These are phyloP conservation scores for Formica selysi DNA, from an alignment of 1,140 invertebrate genomes.

Conservation along the genomic window DNA sequence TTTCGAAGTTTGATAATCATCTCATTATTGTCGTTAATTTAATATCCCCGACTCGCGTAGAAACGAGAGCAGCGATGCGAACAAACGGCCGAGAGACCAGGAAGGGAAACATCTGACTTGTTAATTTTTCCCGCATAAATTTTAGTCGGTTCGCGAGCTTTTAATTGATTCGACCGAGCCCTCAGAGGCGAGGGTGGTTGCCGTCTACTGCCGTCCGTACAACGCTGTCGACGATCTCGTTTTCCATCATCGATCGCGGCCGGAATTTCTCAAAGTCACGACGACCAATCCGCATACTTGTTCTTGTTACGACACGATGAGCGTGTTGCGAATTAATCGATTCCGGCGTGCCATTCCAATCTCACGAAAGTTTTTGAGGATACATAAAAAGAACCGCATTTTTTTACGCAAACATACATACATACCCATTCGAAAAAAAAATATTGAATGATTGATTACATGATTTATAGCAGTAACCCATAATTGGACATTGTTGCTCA, in stretches of 20 bases:
- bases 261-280: conserved; percentile 59
- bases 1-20: conserved; percentile 78
- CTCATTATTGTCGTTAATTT: conserved; percentile 85
- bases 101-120: conserved; percentile 84
- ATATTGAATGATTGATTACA: background rate
- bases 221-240: conserved; percentile 29
- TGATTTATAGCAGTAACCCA: background rate
- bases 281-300: conserved; percentile 49
- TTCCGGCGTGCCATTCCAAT: conserved; percentile 41
- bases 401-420: background rate
- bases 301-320: conserved; percentile 52
- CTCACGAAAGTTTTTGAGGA: conserved; percentile 9
- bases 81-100: conserved; percentile 15
- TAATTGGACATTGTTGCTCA: background rate
- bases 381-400: background rate
- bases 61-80: conserved; percentile 34
- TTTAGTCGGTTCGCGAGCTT: conserved; percentile 79
- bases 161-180: conserved; percentile 84
- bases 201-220: background rate
- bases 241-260: conserved; percentile 12
- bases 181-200: conserved; percentile 18
- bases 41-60: conserved; percentile 73
- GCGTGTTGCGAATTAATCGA: conserved; percentile 57
- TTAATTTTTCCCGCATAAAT: conserved; percentile 86
- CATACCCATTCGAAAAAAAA: background rate